Percentiles rank a stretch among this genome's conserved stretches.
Conservation (phyloP, 2,113 vertebrate genomes). For the Otus sunia region DNA sequence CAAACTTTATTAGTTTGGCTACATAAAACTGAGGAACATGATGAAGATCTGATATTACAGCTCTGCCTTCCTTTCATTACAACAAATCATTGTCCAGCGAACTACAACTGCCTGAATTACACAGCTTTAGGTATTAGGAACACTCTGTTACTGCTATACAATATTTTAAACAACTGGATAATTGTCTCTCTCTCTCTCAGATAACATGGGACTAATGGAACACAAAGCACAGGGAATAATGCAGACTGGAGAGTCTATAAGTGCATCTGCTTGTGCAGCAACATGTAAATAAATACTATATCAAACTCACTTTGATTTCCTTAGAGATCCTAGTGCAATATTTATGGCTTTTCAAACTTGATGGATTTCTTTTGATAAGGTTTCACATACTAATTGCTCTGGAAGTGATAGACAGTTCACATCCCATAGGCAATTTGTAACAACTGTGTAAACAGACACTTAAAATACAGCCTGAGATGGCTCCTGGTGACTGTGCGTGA, state of each 20-base stretch:
- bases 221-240: background rate
- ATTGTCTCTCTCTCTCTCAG: background rate
- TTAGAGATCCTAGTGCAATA: constrained; percentile 52
- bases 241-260: background rate
- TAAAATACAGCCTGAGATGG: constrained; percentile 22
- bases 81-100: background rate
- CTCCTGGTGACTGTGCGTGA: background rate
- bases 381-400: constrained; percentile 72
- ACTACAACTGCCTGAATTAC: background rate
- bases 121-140: accelerated
- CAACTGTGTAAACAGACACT: constrained; percentile 53
- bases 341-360: constrained; percentile 68
- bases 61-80: background rate
- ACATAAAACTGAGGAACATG: background rate
- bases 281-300: constrained; percentile 2
- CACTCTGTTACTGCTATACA: accelerated
- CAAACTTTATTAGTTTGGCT: background rate
- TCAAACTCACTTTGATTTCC: constrained; percentile 59
- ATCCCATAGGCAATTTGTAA: constrained; percentile 68
- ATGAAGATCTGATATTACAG: background rate
- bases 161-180: background rate
- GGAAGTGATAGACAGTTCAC: constrained; percentile 66
- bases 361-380: constrained; percentile 70
- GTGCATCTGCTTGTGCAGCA: constrained; percentile 8
- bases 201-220: background rate